phyloP scores from a whole-genome alignment of 2,888 invertebrate genomes.

The Drosophila neoperkinsi region DNA sequence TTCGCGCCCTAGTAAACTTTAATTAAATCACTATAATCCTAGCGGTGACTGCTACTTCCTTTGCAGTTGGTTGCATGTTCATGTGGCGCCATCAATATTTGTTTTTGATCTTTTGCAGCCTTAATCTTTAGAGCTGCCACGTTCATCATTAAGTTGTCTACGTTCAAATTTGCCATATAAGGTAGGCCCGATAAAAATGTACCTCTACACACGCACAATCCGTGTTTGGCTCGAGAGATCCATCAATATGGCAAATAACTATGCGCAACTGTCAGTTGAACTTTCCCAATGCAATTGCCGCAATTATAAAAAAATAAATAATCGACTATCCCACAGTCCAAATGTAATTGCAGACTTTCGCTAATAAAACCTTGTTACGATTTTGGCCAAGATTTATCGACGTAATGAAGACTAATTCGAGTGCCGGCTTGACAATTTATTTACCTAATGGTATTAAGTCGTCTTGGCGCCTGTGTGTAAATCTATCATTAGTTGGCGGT shows the following conservation, averaged over 20 bases:
- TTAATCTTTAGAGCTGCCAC: slow-evolving; percentile 15
- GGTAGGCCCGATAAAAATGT: slow-evolving; percentile 17
- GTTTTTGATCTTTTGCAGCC: background rate
- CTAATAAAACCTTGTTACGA: slow-evolving; percentile 23
- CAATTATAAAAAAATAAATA: slow-evolving; percentile 10
- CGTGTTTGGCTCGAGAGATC: slow-evolving; percentile 24
- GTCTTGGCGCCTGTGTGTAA: slow-evolving; percentile 49
- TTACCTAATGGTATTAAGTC: slow-evolving; percentile 72
- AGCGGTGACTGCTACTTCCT: slow-evolving; percentile 45
- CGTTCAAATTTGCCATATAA: slow-evolving; percentile 44
- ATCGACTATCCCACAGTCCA: slow-evolving; percentile 13
- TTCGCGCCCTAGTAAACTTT: slow-evolving; percentile 59
- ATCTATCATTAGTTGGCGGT: slow-evolving; percentile 64
- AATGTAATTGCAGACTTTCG: slow-evolving; percentile 5
- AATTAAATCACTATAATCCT: slow-evolving; percentile 69
- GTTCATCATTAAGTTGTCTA: slow-evolving; percentile 59
- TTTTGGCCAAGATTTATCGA: slow-evolving; percentile 75
- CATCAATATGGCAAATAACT: slow-evolving; percentile 24
- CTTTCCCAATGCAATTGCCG: slow-evolving; percentile 37
- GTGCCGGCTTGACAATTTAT: slow-evolving; percentile 68
- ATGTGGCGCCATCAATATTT: slow-evolving; percentile 41
- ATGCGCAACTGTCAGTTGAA: slow-evolving; percentile 27
- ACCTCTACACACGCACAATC: slow-evolving; percentile 3
- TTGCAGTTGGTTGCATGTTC: slow-evolving; percentile 61
- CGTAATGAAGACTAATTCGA: slow-evolving; percentile 81